These are phyloP conservation scores for Eupithecia pulchellata DNA, from an alignment of 2,888 invertebrate genomes.

Conservation along the genomic window DNA sequence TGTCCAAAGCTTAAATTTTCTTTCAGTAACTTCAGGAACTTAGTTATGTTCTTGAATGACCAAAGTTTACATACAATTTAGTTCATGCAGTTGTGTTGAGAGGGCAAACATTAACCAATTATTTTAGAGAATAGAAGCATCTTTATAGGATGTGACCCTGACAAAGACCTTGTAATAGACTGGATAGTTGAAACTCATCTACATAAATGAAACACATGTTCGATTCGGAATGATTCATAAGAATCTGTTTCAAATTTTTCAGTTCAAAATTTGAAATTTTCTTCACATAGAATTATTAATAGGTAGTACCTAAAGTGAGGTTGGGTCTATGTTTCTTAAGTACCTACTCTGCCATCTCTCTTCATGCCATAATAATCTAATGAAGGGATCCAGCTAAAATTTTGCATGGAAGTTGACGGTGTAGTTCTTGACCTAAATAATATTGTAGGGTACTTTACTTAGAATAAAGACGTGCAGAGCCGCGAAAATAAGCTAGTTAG, in stretches of 20 bases:
- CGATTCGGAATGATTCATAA: not conserved
- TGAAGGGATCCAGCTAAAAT: not conserved
- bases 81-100: not conserved
- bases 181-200: not conserved
- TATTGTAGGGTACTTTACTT: not conserved
- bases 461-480: not conserved
- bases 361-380: not conserved
- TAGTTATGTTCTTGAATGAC: not conserved
- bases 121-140: too few species aligned
- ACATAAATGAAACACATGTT: not conserved
- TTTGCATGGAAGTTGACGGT: not conserved
- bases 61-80: not conserved
- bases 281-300: not conserved
- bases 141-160: not conserved
- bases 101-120: not conserved
- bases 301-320: not conserved
- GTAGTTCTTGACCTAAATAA: not conserved
- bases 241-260: too few species aligned
- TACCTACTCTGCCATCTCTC: too few species aligned
- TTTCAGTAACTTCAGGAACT: not conserved
- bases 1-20: not conserved
- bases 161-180: not conserved
- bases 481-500: not conserved
- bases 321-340: not conserved
- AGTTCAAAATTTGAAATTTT: not conserved